These are phyloP conservation scores for Fulmarus glacialis DNA, from an alignment of 2,113 vertebrate genomes.

Conservation along the genomic window DNA sequence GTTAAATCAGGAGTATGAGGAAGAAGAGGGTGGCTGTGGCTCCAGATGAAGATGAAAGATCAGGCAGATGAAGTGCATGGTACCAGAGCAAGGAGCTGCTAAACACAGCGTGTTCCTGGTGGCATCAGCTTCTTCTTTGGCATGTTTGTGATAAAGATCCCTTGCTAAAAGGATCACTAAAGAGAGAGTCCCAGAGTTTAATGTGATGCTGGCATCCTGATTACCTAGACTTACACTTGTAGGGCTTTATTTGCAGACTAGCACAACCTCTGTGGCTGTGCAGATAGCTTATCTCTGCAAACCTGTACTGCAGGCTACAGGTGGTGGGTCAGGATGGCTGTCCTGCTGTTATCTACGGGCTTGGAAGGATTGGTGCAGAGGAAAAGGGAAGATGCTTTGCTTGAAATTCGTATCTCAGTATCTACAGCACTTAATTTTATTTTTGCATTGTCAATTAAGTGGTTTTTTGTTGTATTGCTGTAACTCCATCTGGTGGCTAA, in stretches of 20 bases:
- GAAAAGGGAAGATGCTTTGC: background rate
- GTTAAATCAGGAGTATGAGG: background rate
- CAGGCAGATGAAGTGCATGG: background rate
- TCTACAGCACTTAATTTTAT: background rate
- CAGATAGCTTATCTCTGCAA: background rate
- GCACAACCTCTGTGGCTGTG: rapidly evolving
- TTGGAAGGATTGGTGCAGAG: background rate
- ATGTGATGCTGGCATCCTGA: rapidly evolving
- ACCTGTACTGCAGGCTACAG: background rate
- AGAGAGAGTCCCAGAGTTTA: background rate
- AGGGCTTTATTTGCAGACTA: background rate
- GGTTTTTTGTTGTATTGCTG: background rate
- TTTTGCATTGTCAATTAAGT: background rate
- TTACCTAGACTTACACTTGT: background rate
- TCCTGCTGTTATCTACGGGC: background rate
- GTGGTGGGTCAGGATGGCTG: background rate
- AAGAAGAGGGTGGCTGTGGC: background rate
- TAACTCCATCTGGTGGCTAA: slow-evolving; percentile 50
- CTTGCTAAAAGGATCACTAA: background rate
- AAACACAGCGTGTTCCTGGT: background rate
- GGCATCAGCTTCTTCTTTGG: background rate
- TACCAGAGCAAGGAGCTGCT: background rate
- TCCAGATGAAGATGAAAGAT: background rate
- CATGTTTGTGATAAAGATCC: background rate
- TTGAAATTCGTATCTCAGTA: background rate